phyloP scores from a whole-genome alignment of 2,113 vertebrate species.

The Cathartes aura region DNA sequence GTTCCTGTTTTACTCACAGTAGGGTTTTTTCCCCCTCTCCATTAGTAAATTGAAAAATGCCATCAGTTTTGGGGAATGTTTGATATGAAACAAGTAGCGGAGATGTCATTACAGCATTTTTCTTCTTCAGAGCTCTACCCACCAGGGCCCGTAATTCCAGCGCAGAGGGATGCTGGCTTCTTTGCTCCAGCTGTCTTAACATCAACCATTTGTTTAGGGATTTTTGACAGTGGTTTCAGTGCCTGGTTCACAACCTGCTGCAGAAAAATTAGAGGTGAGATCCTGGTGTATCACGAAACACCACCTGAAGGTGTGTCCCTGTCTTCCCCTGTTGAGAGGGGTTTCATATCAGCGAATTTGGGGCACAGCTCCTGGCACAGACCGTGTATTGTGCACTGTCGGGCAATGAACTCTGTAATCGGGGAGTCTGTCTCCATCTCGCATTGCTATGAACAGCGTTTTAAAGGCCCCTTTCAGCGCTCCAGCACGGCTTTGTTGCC shows the following conservation, averaged over 20 bases:
- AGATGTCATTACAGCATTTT: not conserved
- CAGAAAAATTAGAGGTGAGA: not conserved
- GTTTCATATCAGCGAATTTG: rapidly evolving
- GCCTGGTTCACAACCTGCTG: not conserved
- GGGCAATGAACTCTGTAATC: not conserved
- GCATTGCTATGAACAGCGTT: not conserved
- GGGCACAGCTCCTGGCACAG: rapidly evolving
- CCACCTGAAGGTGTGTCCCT: not conserved
- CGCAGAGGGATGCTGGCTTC: not conserved
- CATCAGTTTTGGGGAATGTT: not conserved
- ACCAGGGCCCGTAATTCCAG: rapidly evolving
- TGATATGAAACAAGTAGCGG: not conserved
- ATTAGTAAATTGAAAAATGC: not conserved
- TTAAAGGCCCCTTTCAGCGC: not conserved
- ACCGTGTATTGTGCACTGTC: not conserved
- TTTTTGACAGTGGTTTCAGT: not conserved
- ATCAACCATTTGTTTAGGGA: not conserved
- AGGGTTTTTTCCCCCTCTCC: rapidly evolving
- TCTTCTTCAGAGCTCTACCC: not conserved
- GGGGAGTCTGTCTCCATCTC: not conserved
- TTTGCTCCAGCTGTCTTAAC: not conserved
- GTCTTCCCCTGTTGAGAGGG: not conserved
- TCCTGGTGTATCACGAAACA: rapidly evolving
- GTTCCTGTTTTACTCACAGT: not conserved
- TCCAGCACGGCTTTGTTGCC: not conserved